Percentiles rank a stretch among this genome's conserved stretches.
phyloP scores from a whole-genome alignment of 2,113 vertebrate genomes.

The Procavia capensis region DNA sequence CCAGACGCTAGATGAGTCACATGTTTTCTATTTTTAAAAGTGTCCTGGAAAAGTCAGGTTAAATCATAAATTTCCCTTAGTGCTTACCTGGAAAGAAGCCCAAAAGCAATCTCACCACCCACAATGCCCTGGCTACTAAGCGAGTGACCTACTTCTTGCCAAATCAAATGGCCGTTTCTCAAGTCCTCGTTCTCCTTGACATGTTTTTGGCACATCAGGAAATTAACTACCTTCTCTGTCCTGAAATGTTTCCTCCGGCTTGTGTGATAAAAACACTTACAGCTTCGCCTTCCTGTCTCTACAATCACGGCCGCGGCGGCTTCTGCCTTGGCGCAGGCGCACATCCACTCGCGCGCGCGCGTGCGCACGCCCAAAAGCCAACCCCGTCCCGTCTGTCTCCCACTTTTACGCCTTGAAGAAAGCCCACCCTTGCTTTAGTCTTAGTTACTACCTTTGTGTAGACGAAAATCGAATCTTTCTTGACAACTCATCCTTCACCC shows the following conservation, averaged over 20 bases:
- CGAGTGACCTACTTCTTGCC: not conserved
- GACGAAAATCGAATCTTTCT: conserved; percentile 69
- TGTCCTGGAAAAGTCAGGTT: conserved; percentile 37
- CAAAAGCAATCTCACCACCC: not conserved
- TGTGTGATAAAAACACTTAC: not conserved
- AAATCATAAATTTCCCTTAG: not conserved
- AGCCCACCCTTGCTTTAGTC: conserved; percentile 1
- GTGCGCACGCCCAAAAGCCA: not conserved
- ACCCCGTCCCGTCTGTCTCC: not conserved
- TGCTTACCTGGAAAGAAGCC: not conserved
- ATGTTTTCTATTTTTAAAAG: conserved; percentile 31
- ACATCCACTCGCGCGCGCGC: too few species aligned
- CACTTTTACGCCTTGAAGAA: not conserved
- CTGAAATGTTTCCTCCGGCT: not conserved
- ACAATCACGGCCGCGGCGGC: not conserved
- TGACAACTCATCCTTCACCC: conserved; percentile 70
- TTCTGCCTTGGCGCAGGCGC: too few species aligned
- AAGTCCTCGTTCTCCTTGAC: not conserved
- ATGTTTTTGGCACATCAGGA: not conserved
- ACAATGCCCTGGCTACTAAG: not conserved
- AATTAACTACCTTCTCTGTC: not conserved
- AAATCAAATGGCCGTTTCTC: not conserved
- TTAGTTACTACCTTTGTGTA: conserved; percentile 19
- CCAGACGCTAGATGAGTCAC: not conserved
- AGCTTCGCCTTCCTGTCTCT: not conserved